These are phyloP conservation scores for Lasioglossum leucozonium DNA, from an alignment of 2,888 invertebrate species.

Conservation along the genomic window DNA sequence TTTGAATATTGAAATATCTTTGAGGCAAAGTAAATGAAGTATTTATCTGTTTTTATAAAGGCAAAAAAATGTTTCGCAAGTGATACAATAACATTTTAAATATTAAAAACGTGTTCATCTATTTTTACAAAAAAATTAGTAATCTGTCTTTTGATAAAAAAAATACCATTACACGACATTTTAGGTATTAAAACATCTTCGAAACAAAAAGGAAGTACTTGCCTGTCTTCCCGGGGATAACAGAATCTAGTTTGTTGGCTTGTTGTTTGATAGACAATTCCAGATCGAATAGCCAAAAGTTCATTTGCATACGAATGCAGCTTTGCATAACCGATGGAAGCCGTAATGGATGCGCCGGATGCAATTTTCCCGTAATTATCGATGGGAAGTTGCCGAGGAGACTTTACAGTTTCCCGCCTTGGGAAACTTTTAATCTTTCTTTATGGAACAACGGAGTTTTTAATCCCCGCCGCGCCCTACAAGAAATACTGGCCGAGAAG, in stretches of 20 bases:
- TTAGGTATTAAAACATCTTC: not conserved
- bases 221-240: not conserved
- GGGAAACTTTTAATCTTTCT: slow-evolving; percentile 19
- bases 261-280: not conserved
- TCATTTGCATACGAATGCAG: slow-evolving; percentile 32
- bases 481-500: slow-evolving; percentile 1
- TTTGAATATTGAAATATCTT: not conserved
- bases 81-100: no score
- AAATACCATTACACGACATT: not conserved
- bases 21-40: no score
- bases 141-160: not conserved
- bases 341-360: not conserved
- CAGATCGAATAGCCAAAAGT: not conserved
- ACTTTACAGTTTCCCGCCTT: not conserved
- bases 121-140: not conserved
- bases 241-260: not conserved
- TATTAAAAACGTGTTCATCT: no score
- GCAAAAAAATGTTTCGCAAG: no score
- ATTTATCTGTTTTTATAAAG: no score
- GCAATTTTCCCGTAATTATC: slow-evolving; percentile 36
- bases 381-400: slow-evolving; percentile 16
- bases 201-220: not conserved
- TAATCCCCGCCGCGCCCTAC: not conserved
- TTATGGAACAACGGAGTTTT: slow-evolving; percentile 20
- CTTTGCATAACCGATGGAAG: slow-evolving; percentile 6